Base-by-base conservation (phyloP, 2,113 vertebrate genomes). In the Athene noctua region DNA sequence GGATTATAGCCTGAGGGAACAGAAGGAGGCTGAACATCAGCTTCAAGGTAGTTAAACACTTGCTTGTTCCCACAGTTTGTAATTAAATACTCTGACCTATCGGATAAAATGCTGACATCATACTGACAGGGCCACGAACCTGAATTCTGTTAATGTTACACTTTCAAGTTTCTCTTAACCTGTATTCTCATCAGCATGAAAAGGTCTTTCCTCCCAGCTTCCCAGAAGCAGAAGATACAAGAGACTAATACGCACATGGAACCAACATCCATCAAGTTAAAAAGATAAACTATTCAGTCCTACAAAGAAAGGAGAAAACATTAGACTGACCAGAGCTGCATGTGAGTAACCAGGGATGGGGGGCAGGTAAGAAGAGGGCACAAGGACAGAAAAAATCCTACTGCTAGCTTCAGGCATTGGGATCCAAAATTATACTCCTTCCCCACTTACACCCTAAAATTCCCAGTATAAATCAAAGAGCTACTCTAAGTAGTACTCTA, bases 101-200 rank as follows among this genome's bases (percentile, higher is more conserved):
- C 1, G 6, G 61, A 65, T 59, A 71, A 90, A 94, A 90, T 32
- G 36, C 42, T 86, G 63, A 82, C 67, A 96, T 62, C 89, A 66
- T 40, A 90, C 26, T 86, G 88, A 49, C 85, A 94, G 79, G 67
- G 73, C 91, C 57, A 83, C 1, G 6, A 92, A 93, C 74, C 57
- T 73, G 34, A 95, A 71, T 87, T 63, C 59, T 91, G 83, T 95
- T 96, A 80, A 95, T 36, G 80, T 81, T 91, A 93, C 32, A 86
- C 67, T 89, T 80, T 7, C 26, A 72, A 52, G 74, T 72, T 68
- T 65, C 84, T 79, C 59, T 61, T 57, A 89, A 80, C 67, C 59
- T 70, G 68, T 72, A 52, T 79, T 83, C 67, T 90, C 66, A 91
- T 54, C 58, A 40, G 21, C 0, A 0, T 68, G 15, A 86, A 82